These are phyloP conservation scores for Nixonia krombeini DNA, from an alignment of 1,140 invertebrate species.

Conservation along the genomic window DNA sequence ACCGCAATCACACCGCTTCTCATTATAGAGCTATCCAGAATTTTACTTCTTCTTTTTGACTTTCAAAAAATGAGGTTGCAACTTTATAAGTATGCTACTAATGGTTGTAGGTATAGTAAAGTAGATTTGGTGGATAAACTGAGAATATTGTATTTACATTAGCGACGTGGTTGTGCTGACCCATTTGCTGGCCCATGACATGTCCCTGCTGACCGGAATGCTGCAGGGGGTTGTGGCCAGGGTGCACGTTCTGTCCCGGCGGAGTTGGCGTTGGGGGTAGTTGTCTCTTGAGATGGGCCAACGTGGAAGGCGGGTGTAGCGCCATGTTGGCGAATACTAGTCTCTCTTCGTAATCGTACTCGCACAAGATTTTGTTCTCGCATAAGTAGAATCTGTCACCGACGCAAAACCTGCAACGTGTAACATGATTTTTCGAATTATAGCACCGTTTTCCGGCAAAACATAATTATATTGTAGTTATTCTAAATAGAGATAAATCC, in stretches of 20 bases:
- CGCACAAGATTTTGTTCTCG: slow-evolving; percentile 97
- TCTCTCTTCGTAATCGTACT: slow-evolving; percentile 96
- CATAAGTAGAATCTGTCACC: slow-evolving; percentile 92
- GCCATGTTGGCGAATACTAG: slow-evolving; percentile 93
- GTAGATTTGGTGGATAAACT: neutral
- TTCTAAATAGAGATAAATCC: neutral
- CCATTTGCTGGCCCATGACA: slow-evolving; percentile 60
- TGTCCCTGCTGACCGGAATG: slow-evolving; percentile 59
- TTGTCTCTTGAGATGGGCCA: slow-evolving; percentile 90
- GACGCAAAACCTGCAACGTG: slow-evolving; percentile 89
- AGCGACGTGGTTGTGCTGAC: slow-evolving; percentile 66
- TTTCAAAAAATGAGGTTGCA: no score
- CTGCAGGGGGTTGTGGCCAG: slow-evolving; percentile 63
- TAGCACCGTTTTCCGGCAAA: neutral
- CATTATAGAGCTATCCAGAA: no score
- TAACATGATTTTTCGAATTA: neutral
- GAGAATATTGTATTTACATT: slow-evolving; percentile 58
- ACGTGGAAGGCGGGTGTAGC: slow-evolving; percentile 84
- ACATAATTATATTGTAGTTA: no score
- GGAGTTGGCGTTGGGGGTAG: slow-evolving; percentile 73
- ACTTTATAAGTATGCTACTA: no score
- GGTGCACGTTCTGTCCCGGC: slow-evolving; percentile 60
- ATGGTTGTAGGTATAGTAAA: no score
- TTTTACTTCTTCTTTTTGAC: no score
- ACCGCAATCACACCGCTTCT: no score